Evolutionary conservation across 2,888 invertebrate genomes (phyloP).

Genomic region (Calameuta idolon): DNA sequence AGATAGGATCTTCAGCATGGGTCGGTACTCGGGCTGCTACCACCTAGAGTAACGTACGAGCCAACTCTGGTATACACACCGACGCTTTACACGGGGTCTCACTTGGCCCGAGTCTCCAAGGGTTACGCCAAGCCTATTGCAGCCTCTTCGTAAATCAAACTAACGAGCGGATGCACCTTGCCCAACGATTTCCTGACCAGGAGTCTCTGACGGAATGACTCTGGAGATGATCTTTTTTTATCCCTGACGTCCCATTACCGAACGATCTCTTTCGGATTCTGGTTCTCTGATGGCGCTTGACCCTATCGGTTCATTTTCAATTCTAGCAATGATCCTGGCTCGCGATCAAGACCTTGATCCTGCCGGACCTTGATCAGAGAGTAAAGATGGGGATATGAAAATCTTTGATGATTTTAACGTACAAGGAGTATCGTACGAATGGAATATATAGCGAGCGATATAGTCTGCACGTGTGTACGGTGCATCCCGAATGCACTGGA

Average conservation of each 20-base stretch:
- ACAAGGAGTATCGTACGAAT: neutral
- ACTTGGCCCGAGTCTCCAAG: neutral
- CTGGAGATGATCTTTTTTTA: neutral
- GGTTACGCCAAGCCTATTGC: slow-evolving; percentile 18
- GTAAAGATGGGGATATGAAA: neutral
- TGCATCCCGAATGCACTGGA: neutral
- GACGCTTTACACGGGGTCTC: neutral
- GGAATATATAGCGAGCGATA: neutral
- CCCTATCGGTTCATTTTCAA: neutral
- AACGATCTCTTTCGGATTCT: neutral
- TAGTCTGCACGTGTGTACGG: neutral
- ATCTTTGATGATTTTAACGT: neutral
- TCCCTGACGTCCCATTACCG: neutral
- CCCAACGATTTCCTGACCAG: slow-evolving; percentile 16
- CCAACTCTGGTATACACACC: neutral
- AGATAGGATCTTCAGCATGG: slow-evolving; percentile 27
- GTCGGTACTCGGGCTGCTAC: neutral
- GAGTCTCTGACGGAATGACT: neutral
- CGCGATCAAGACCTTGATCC: too few species aligned
- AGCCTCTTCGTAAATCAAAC: slow-evolving; percentile 35
- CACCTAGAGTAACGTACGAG: neutral
- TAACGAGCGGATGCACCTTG: slow-evolving; percentile 38
- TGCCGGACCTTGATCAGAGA: too few species aligned
- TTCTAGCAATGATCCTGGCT: too few species aligned
- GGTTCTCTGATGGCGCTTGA: neutral